A percentile compares a stretch with the other conserved stretches of the same genome.
Evolutionary conservation across 2,113 vertebrate genomes (phyloP).

Genomic region (Orcinus orca): DNA sequence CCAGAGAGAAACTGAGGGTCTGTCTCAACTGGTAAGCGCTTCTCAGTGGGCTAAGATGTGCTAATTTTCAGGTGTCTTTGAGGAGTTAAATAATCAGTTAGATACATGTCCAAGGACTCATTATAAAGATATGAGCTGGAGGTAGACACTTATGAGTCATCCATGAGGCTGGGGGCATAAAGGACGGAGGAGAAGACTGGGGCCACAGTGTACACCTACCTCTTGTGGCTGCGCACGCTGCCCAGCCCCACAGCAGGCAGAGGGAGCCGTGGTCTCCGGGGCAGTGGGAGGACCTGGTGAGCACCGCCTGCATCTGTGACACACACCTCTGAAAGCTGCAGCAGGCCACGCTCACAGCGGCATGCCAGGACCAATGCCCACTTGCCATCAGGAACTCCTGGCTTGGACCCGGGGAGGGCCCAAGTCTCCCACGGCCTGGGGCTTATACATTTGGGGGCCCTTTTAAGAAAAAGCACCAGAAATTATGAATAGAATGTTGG

Average conservation of each 20-base stretch:
- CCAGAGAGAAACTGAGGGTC: background rate
- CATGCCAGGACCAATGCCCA: rapidly evolving
- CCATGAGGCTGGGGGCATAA: rapidly evolving
- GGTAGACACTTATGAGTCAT: rapidly evolving
- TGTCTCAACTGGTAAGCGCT: background rate
- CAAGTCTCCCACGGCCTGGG: background rate
- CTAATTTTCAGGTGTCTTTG: background rate
- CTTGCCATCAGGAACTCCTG: background rate
- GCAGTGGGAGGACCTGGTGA: rapidly evolving
- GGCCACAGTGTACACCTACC: rapidly evolving
- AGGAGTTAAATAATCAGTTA: background rate
- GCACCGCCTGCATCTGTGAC: background rate
- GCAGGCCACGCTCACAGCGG: rapidly evolving
- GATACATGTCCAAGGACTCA: rapidly evolving
- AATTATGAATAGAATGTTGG: background rate
- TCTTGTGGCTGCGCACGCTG: rapidly evolving
- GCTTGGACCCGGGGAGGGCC: background rate
- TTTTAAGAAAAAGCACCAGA: background rate
- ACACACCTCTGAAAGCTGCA: background rate
- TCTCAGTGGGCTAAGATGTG: rapidly evolving
- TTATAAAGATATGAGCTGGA: background rate
- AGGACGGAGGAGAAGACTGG: background rate
- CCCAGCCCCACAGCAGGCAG: background rate
- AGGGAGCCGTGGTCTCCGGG: rapidly evolving
- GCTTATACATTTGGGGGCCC: rapidly evolving